These are phyloP conservation scores for Myoxocephalus aenaeus DNA, from an alignment of 2,797 vertebrate genomes.

Conservation along the genomic window DNA sequence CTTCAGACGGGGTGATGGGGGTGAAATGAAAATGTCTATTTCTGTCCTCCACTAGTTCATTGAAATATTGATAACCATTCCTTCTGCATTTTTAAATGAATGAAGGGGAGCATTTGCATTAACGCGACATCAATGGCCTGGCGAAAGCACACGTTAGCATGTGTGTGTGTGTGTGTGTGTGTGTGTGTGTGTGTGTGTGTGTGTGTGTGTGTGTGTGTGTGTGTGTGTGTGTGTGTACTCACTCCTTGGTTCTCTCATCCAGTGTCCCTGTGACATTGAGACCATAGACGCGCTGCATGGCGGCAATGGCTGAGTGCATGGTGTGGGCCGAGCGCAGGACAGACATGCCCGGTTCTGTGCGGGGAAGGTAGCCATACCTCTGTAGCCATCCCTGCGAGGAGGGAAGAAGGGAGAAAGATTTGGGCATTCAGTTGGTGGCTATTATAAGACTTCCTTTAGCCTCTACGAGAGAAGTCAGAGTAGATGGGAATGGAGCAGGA, in stretches of 20 bases:
- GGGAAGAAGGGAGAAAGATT: slow-evolving; percentile 13
- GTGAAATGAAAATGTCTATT: slow-evolving; percentile 54
- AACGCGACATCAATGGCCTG: slow-evolving; percentile 19
- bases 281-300: slow-evolving; percentile 98
- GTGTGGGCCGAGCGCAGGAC: slow-evolving; percentile 93
- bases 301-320: slow-evolving; percentile 95
- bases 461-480: neutral
- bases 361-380: slow-evolving; percentile 97
- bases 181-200: too few relatives aligned
- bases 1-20: slow-evolving; percentile 38
- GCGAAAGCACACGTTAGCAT: neutral
- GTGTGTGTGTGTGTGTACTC: slow-evolving; percentile 79
- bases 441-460: neutral
- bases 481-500: neutral
- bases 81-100: slow-evolving; percentile 42
- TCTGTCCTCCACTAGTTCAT: slow-evolving; percentile 40
- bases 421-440: neutral
- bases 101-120: slow-evolving; percentile 30
- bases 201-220: too few relatives aligned
- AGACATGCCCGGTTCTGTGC: slow-evolving; percentile 93
- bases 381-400: slow-evolving; percentile 95
- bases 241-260: slow-evolving; percentile 95
- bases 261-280: slow-evolving; percentile 98
- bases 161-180: too few relatives aligned
- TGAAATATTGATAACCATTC: slow-evolving; percentile 48